Base-by-base conservation (phyloP, 2,113 vertebrate species). In the Tangachromis dhanisi region DNA sequence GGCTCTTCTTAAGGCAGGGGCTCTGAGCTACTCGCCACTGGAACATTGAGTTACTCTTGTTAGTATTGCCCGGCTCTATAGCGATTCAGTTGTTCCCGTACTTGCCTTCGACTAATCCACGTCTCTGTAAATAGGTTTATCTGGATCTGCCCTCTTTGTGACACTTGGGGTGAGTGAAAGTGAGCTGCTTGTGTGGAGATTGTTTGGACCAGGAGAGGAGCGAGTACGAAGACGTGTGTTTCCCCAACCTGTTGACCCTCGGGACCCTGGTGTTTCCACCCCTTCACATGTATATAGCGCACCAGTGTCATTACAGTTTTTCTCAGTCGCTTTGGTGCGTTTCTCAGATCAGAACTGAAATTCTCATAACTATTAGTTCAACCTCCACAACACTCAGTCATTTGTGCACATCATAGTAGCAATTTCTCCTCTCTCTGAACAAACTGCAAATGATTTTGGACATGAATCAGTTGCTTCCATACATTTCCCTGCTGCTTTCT, bases 21-120 rank as follows among this genome's bases (percentile, higher is more conserved):
- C 55, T 29, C 24, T 29, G 26, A 29, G 13, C 24, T 29, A 29
- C 24, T 57, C 1, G 1, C 4, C 0, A 4, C 4, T 29, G 54
- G 54, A 57, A 57, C 7, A 3, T 29, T 57, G 54, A 57, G 54
- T 29, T 5, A 57, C 3, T 57, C 13, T 57, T 1, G 13, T 5
- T 16, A 57, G 4, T 57, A 26, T 8, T 57, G 12, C 7, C 3
- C 2, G 12, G 13, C 2, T 2, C 54, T 14, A 29, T 29, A 57
- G 24, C 1, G 2, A 29, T 16, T 54, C 53, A 29, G 55, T 29
- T 16, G 55, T 29, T 57, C 13, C 13, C 4, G 24, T 29, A 5
- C 54, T 57, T 57, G 12, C 54, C 7, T 2, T 57, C 1, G 13
- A 57, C 7, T 57, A 57, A 57, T 57, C 24, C 55, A 9, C 4